Base-by-base conservation (phyloP, 2,888 invertebrate species). In the Miltochrista miniata region DNA sequence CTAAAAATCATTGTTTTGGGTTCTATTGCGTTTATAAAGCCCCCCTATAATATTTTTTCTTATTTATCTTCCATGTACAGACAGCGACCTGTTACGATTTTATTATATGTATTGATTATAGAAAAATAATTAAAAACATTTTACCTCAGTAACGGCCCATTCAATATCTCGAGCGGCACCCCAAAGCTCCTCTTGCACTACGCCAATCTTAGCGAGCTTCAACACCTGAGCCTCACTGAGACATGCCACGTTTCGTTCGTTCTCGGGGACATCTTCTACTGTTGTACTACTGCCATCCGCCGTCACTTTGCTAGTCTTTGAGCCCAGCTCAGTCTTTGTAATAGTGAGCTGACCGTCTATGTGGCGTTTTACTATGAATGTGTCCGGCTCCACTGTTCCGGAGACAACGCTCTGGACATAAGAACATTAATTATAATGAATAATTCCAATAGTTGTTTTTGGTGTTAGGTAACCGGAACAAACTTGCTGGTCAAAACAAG, bases 91-190 rank as follows among this genome's bases (percentile, higher is more conserved):
- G n/a, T n/a, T n/a, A n/a, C n/a, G n/a, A n/a, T n/a, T n/a, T n/a
- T n/a, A n/a, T n/a, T n/a, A n/a, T n/a, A n/a, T n/a, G n/a, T n/a
- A n/a, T n/a, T n/a, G n/a, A n/a, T 24, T 24, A 4, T 24, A 5
- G 18, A 24, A 24, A 24, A 24, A 24, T 2, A 24, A 24, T 24
- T 24, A 2, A 24, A 24, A 24, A 24, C 18, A 24, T 24, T 24
- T 24, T 31, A 94, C 94, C 72, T 93, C 85, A 53, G 78, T 81
- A 37, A 96, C 80, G 9, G 96, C 96, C 95, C 96, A 97, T 82
- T 97, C 97, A 48, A 97, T 94, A 73, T 97, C 97, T 60, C 96
- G 91, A 0, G 95, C 93, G 1, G 93, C 92, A 0, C 95, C 95
- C 87, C 95, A 96, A 13, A 93, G 74, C 37, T 90, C 81, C 75